Percentiles rank a stretch among this genome's conserved stretches.
These are phyloP conservation scores for Streptopelia turtur DNA, from an alignment of 2,797 vertebrate genomes.

Conservation along the genomic window DNA sequence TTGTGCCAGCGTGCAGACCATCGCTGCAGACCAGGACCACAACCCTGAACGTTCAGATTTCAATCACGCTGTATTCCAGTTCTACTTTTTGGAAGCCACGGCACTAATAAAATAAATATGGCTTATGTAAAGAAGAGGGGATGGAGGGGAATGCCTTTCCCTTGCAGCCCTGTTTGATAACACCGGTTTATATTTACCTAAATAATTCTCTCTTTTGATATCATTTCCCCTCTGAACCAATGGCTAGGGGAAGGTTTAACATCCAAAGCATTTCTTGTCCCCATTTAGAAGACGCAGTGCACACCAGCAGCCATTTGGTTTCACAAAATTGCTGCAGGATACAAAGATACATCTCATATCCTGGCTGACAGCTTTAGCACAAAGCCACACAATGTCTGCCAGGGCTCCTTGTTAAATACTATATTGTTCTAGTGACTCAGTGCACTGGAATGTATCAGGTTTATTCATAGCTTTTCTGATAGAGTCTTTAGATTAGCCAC, in stretches of 20 bases:
- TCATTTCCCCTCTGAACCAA: neutral
- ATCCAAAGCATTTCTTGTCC: neutral
- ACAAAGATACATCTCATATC: neutral
- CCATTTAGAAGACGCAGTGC: neutral
- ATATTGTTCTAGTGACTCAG: neutral
- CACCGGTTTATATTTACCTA: neutral
- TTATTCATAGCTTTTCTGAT: constrained; percentile 17
- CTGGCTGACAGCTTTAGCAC: neutral
- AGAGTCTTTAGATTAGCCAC: neutral
- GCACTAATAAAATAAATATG: neutral
- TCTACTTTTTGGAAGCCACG: neutral
- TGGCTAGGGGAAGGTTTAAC: neutral
- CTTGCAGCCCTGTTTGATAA: neutral
- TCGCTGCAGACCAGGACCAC: neutral
- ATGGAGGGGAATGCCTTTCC: neutral
- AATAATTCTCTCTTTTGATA: neutral
- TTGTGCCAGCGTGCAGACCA: neutral
- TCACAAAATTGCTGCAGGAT: neutral
- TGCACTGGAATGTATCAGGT: neutral
- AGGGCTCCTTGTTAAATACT: neutral
- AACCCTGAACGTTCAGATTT: neutral
- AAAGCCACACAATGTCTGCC: neutral
- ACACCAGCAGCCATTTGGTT: neutral
- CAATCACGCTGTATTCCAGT: accelerated
- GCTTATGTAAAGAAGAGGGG: neutral